Conservation (phyloP, 2,113 vertebrate genomes). For the Oriolus oriolus region DNA sequence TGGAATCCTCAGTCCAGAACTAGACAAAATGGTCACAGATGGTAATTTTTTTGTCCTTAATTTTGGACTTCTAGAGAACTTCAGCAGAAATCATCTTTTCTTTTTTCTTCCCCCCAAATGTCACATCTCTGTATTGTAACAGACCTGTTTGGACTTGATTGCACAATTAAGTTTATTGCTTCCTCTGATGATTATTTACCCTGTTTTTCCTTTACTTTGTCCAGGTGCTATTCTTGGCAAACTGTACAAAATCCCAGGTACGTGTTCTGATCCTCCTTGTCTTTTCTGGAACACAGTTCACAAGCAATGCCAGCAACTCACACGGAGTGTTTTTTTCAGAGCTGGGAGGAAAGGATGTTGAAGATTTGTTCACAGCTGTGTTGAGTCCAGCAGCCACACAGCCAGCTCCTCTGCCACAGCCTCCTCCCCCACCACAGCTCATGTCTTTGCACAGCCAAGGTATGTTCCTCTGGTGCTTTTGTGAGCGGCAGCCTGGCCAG, state of each 20-base stretch:
- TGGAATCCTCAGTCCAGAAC: slow-evolving; percentile 93
- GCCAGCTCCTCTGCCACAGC: slow-evolving; percentile 79
- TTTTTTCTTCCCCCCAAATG: neutral
- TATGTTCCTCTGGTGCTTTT: slow-evolving; percentile 40
- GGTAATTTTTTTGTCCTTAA: slow-evolving; percentile 76
- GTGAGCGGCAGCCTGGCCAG: neutral
- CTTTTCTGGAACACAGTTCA: neutral
- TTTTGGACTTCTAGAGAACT: slow-evolving; percentile 13
- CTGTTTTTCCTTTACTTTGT: slow-evolving; percentile 50
- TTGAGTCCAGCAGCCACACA: slow-evolving; percentile 84
- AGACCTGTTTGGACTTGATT: neutral
- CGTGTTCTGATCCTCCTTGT: neutral
- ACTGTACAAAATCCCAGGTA: slow-evolving; percentile 98
- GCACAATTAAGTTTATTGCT: neutral
- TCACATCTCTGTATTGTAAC: neutral
- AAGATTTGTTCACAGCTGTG: slow-evolving; percentile 94
- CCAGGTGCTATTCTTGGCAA: slow-evolving; percentile 92
- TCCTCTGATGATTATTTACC: neutral
- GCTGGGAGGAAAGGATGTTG: slow-evolving; percentile 94
- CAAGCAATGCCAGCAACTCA: neutral
- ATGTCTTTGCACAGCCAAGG: slow-evolving; percentile 80
- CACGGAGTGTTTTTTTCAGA: slow-evolving; percentile 66
- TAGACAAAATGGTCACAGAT: slow-evolving; percentile 97
- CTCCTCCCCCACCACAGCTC: slow-evolving; percentile 73
- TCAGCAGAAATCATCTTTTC: neutral